These are phyloP conservation scores for Caenorhabditis virilis DNA, from an alignment of 2,888 invertebrate species.

Conservation along the genomic window DNA sequence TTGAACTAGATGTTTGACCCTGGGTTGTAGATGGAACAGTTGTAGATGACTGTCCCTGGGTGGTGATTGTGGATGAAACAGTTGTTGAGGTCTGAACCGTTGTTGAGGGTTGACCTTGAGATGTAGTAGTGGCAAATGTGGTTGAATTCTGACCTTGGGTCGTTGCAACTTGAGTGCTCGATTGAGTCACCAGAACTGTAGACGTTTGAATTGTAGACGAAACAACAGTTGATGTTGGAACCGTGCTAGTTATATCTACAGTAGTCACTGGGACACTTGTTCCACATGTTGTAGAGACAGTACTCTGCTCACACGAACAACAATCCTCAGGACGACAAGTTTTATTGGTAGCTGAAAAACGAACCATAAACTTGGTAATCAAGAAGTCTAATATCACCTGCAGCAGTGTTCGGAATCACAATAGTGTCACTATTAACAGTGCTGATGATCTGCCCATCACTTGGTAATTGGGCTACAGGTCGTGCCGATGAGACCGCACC, in stretches of 20 bases:
- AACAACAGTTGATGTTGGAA: not conserved
- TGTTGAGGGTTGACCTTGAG: no score
- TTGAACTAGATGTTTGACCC: no score
- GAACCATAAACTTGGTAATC: no score
- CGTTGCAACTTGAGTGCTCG: not conserved
- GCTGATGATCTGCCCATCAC: not conserved
- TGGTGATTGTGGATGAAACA: not conserved
- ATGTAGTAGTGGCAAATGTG: no score
- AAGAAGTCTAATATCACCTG: not conserved
- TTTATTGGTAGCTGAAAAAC: no score
- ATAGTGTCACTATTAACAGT: not conserved
- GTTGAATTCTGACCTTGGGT: not conserved
- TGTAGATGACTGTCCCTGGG: constrained; percentile 4
- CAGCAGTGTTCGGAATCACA: not conserved
- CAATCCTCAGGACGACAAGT: no score
- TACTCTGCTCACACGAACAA: no score
- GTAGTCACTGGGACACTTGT: no score
- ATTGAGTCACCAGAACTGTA: not conserved
- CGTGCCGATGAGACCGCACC: constrained; percentile 10
- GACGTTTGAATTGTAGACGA: not conserved
- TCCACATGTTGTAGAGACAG: no score
- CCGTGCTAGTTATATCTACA: not conserved
- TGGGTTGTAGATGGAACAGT: not conserved
- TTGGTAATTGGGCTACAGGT: not conserved
- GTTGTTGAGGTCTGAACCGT: no score